phyloP scores from a whole-genome alignment of 2,888 invertebrate species.

The Apeira syringaria region DNA sequence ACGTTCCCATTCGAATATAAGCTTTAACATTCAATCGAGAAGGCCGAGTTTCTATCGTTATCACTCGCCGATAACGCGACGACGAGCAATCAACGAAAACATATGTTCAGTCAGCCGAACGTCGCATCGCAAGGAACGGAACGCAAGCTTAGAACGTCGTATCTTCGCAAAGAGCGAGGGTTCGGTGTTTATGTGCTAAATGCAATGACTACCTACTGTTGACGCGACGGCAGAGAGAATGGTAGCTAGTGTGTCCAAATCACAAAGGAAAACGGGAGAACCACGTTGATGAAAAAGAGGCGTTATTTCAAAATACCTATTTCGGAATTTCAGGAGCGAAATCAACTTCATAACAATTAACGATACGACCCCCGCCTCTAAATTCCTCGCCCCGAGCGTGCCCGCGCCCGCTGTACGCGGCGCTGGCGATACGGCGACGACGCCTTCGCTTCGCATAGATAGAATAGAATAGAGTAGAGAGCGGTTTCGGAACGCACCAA shows the following conservation, averaged over 20 bases:
- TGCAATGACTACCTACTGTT: too few relatives aligned
- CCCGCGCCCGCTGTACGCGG: constrained; percentile 82
- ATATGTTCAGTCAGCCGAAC: constrained; percentile 39
- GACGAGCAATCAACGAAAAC: constrained; percentile 53
- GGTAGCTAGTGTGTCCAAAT: constrained; percentile 1
- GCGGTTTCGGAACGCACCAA: constrained; percentile 83
- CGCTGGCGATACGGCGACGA: too few relatives aligned
- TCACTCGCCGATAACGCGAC: constrained; percentile 68
- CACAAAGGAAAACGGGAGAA: constrained; percentile 15
- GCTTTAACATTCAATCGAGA: constrained; percentile 33
- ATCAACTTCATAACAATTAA: constrained; percentile 84
- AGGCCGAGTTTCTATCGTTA: constrained; percentile 62
- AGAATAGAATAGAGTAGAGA: constrained; percentile 84
- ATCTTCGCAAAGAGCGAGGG: not conserved
- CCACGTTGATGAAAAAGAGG: constrained; percentile 67
- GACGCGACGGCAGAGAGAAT: constrained; percentile 6
- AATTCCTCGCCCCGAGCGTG: constrained; percentile 84
- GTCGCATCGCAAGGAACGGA: constrained; percentile 24
- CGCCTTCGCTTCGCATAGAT: constrained; percentile 84
- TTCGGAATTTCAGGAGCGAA: constrained; percentile 83
- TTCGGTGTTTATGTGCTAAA: too few relatives aligned
- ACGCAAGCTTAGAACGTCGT: constrained; percentile 17
- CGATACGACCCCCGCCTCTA: constrained; percentile 84
- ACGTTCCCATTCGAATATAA: constrained; percentile 41
- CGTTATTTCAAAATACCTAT: constrained; percentile 81